Conservation (phyloP, 2,797 vertebrate genomes). For the Hoplostethus mediterraneus region DNA sequence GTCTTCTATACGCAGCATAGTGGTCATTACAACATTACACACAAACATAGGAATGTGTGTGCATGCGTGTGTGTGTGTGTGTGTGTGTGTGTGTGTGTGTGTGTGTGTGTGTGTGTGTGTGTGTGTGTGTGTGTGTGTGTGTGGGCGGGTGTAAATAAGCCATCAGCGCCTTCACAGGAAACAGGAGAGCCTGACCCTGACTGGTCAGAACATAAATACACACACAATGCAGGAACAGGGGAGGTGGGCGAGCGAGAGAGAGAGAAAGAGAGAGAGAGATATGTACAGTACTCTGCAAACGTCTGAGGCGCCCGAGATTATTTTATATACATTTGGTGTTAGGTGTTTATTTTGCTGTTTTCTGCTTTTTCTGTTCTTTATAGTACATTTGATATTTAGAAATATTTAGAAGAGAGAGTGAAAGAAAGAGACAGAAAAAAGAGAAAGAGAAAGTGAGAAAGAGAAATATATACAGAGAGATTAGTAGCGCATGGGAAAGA, state of each 20-base stretch:
- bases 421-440: neutral
- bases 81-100: constrained; percentile 8
- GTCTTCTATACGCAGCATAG: neutral
- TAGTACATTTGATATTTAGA: no score
- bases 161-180: constrained; percentile 68
- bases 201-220: constrained; percentile 46
- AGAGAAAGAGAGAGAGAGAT: neutral
- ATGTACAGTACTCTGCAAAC: no score
- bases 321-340: no score
- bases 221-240: constrained; percentile 34
- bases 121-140: constrained; percentile 33
- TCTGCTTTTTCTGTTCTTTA: no score
- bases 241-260: neutral
- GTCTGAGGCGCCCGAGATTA: no score
- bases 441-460: no score
- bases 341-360: no score
- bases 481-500: neutral
- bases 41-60: constrained; percentile 33
- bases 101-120: constrained; percentile 29
- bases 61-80: constrained; percentile 11
- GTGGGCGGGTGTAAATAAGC: constrained; percentile 64
- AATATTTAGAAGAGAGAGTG: neutral
- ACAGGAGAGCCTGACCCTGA: constrained; percentile 68
- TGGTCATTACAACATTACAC: constrained; percentile 21
- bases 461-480: neutral